Evolutionary conservation across 2,113 vertebrate species (phyloP).

Genomic region (Apaloderma vittatum): DNA sequence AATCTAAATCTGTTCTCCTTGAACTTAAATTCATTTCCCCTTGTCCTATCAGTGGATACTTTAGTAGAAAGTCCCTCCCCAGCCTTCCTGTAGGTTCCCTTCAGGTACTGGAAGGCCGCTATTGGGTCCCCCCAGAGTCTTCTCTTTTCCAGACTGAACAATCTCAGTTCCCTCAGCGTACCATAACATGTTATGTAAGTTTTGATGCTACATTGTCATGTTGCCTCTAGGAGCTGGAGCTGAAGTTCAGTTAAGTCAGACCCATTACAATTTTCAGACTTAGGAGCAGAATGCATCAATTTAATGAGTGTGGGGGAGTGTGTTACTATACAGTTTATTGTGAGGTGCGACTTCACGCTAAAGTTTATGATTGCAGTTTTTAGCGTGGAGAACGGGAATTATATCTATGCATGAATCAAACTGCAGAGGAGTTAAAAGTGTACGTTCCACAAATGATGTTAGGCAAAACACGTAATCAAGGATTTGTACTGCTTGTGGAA

Average conservation of each 20-base stretch:
- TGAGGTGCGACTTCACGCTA: not conserved
- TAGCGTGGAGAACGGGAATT: not conserved
- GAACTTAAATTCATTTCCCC: too few relatives aligned
- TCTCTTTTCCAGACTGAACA: too few relatives aligned
- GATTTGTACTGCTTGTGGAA: not conserved
- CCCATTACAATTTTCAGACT: not conserved
- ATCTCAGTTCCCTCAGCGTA: too few relatives aligned
- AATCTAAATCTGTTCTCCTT: too few relatives aligned
- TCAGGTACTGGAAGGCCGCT: too few relatives aligned
- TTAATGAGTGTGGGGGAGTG: not conserved
- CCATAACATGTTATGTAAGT: not conserved
- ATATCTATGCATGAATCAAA: not conserved
- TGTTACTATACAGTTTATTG: not conserved
- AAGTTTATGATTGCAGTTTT: not conserved
- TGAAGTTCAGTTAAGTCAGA: not conserved
- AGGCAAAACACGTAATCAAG: not conserved
- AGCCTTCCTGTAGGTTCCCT: too few relatives aligned
- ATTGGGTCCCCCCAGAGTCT: too few relatives aligned
- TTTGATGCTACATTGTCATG: not conserved
- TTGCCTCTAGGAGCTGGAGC: not conserved
- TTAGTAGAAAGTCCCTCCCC: too few relatives aligned
- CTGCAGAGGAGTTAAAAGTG: not conserved
- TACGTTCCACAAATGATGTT: not conserved
- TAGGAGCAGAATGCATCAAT: not conserved
- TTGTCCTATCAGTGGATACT: too few relatives aligned